A percentile compares a stretch with the other conserved stretches of the same genome.
Evolutionary conservation across 2,888 invertebrate species (phyloP).

Genomic region (Halictus quadricinctus): DNA sequence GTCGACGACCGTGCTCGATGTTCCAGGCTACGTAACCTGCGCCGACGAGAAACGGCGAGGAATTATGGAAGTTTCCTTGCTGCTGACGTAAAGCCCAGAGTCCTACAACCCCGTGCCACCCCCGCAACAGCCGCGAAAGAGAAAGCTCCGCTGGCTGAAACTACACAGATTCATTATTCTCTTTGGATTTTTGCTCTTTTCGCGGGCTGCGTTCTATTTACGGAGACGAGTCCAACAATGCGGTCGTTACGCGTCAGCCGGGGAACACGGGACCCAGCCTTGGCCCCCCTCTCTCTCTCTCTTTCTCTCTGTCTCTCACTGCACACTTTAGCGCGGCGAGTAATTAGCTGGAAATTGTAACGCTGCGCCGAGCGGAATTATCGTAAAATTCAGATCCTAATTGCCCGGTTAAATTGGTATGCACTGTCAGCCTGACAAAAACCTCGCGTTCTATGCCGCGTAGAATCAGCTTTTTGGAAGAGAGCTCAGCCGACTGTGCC

Average conservation of each 20-base stretch:
- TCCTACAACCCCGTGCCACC: conserved; percentile 18
- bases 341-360: conserved; percentile 13
- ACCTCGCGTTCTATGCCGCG: neutral
- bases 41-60: conserved; percentile 66
- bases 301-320: neutral
- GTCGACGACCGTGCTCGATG: conserved; percentile 24
- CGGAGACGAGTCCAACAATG: conserved; percentile 27
- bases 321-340: neutral
- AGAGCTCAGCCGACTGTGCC: too few relatives aligned
- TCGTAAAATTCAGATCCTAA: neutral
- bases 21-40: conserved; percentile 56
- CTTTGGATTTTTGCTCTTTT: conserved; percentile 68
- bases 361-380: neutral
- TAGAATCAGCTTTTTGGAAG: neutral
- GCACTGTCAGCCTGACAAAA: neutral
- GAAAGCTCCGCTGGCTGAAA: conserved; percentile 45
- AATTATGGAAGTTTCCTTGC: conserved; percentile 75
- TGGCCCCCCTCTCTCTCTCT: neutral
- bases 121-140: conserved; percentile 33
- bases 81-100: conserved; percentile 71
- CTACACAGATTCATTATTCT: conserved; percentile 68
- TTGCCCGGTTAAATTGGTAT: neutral
- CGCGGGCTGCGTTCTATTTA: conserved; percentile 41
- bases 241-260: conserved; percentile 32
- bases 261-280: neutral